Evolutionary conservation across 2,888 invertebrate genomes (phyloP).

Genomic region (Oegoconia quadripuncta): DNA sequence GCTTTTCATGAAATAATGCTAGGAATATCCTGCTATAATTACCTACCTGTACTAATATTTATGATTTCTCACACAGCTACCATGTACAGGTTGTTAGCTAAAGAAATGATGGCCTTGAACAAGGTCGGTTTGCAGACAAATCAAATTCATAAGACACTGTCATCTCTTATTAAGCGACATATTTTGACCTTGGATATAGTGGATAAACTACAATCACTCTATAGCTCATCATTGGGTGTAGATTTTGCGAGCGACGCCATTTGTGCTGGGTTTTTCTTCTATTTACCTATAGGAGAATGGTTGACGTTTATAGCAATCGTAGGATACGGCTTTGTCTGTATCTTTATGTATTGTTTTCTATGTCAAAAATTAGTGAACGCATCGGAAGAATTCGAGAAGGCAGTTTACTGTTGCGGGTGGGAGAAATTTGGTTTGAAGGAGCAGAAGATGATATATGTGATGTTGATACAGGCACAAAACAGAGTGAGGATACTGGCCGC

Average conservation of each 20-base stretch:
- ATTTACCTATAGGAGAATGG: constrained; percentile 46
- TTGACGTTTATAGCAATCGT: constrained; percentile 49
- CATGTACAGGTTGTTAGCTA: constrained; percentile 50
- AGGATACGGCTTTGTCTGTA: constrained; percentile 50
- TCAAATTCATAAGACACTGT: constrained; percentile 34
- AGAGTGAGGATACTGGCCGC: constrained; percentile 54
- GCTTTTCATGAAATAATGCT: constrained; percentile 40
- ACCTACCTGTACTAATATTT: constrained; percentile 50
- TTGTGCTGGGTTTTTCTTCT: constrained; percentile 54
- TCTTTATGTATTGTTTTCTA: constrained; percentile 61
- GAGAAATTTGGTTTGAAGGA: constrained; percentile 55
- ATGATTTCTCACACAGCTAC: constrained; percentile 54
- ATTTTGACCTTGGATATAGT: constrained; percentile 36
- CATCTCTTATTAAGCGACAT: constrained; percentile 43
- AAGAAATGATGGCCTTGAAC: constrained; percentile 45
- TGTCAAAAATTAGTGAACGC: constrained; percentile 57
- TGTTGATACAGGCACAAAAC: constrained; percentile 53
- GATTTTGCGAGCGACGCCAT: constrained; percentile 57
- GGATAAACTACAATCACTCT: constrained; percentile 43
- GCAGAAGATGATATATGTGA: constrained; percentile 43
- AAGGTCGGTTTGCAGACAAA: constrained; percentile 19
- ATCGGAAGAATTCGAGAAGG: constrained; percentile 49
- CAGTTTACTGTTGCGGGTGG: constrained; percentile 65
- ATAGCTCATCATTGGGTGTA: constrained; percentile 57
- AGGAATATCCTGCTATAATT: constrained; percentile 42